Percentiles rank a stretch among this genome's conserved stretches.
Conservation (phyloP, 64 coral and sea anemone species). For the Porites lutea region DNA sequence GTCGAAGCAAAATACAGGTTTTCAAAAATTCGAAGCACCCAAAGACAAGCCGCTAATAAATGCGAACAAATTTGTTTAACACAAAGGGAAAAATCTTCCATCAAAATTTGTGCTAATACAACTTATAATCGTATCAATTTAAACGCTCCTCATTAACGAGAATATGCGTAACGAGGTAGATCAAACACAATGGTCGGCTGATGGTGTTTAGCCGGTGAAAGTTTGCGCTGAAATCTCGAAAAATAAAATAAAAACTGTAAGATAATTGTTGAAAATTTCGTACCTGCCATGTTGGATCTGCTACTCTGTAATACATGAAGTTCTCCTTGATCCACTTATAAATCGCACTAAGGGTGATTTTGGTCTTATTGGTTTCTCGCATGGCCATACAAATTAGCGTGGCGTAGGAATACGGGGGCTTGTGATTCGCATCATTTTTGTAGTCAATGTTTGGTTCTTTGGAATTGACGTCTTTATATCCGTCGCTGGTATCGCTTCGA, state of each 20-base stretch:
- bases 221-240: neutral
- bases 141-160: neutral
- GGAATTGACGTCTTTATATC: conserved; percentile 12
- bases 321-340: conserved; percentile 99
- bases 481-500: conserved; percentile 79
- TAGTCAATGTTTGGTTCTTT: conserved; percentile 96
- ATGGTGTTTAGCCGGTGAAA: neutral
- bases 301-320: conserved; percentile 94
- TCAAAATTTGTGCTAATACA: neutral
- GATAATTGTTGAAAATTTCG: neutral
- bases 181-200: neutral
- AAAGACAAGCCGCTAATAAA: neutral
- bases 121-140: neutral
- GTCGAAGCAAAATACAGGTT: neutral
- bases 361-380: conserved; percentile 95
- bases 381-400: conserved; percentile 99
- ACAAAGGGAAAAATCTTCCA: neutral
- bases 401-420: conserved; percentile 97
- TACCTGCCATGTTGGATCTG: conserved; percentile 99
- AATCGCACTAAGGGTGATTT: conserved; percentile 95
- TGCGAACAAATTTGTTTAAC: neutral
- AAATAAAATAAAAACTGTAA: neutral
- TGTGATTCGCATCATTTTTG: conserved; percentile 87
- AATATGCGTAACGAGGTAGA: conserved; percentile 15
- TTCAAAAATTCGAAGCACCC: neutral